Conservation (phyloP, 2,888 invertebrate genomes). For the Tupiocoris notatus region DNA sequence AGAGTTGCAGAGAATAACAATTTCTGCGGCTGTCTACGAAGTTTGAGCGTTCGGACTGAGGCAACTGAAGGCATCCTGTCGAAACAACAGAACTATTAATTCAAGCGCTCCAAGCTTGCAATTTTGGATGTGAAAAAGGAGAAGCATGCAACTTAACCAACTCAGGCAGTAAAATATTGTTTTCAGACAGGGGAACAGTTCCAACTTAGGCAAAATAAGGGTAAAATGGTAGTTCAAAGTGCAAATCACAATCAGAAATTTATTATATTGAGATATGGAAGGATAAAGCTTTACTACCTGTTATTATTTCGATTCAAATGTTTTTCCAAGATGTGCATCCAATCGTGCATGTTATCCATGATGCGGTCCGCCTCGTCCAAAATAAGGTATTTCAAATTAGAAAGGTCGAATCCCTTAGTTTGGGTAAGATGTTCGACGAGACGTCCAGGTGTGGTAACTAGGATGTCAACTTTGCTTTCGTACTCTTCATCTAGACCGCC, state of each 20-base stretch:
- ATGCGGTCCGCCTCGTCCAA: conserved; percentile 98
- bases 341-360: conserved; percentile 87
- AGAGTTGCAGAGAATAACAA: conserved; percentile 96
- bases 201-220: no score
- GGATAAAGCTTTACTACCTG: conserved; percentile 17
- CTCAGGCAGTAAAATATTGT: no score
- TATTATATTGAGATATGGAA: background rate
- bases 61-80: conserved; percentile 1
- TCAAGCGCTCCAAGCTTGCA: no score
- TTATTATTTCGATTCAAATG: conserved; percentile 57
- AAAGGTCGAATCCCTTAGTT: conserved; percentile 62
- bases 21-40: conserved; percentile 71
- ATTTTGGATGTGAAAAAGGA: no score
- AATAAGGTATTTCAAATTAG: conserved; percentile 70
- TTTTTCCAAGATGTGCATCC: conserved; percentile 77
- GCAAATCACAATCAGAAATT: no score
- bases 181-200: no score
- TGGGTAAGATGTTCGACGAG: conserved; percentile 86
- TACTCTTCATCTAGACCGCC: conserved; percentile 55
- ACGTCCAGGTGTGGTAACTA: conserved; percentile 91
- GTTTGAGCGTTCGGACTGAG: background rate
- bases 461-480: conserved; percentile 71
- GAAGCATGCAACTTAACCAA: no score
- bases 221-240: no score
- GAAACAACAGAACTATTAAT: no score